These are phyloP conservation scores for Ivindomyrus marchei DNA, from an alignment of 2,113 vertebrate genomes.

Conservation along the genomic window DNA sequence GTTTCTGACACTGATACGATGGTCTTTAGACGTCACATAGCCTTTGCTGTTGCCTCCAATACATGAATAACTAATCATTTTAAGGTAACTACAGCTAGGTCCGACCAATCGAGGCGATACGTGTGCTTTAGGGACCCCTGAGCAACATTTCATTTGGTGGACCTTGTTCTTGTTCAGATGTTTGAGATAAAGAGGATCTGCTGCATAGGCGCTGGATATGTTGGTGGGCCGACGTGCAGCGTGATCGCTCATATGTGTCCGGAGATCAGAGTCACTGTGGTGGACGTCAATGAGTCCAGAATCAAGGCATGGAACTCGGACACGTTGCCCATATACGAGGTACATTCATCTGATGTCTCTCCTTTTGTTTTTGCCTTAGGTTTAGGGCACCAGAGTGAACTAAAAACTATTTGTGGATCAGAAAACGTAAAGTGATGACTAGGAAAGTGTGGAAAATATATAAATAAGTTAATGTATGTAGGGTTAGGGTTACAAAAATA, in stretches of 20 bases:
- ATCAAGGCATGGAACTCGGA: conserved; percentile 98
- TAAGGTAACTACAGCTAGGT: not conserved
- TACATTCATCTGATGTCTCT: conserved; percentile 33
- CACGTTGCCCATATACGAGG: conserved; percentile 93
- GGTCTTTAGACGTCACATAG: not conserved
- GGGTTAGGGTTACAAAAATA: not conserved
- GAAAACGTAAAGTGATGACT: not conserved
- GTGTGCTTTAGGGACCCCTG: not conserved
- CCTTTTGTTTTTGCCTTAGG: not conserved
- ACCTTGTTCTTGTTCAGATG: conserved; percentile 58
- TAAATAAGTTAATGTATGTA: not conserved
- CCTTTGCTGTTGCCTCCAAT: not conserved
- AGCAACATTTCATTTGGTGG: not conserved
- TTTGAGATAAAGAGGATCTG: conserved; percentile 93
- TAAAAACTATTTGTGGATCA: not conserved
- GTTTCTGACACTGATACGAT: not conserved
- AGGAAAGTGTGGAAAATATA: not conserved
- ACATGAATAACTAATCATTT: not conserved
- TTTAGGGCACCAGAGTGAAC: not conserved
- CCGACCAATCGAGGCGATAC: not conserved
- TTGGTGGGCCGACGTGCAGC: conserved; percentile 93
- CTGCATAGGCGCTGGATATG: conserved; percentile 95
- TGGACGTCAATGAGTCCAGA: conserved; percentile 85
- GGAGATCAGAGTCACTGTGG: conserved; percentile 77
- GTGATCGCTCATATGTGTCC: conserved; percentile 96